Conservation (phyloP, 2,888 invertebrate species). For the Agonopterix alstromeriana region DNA sequence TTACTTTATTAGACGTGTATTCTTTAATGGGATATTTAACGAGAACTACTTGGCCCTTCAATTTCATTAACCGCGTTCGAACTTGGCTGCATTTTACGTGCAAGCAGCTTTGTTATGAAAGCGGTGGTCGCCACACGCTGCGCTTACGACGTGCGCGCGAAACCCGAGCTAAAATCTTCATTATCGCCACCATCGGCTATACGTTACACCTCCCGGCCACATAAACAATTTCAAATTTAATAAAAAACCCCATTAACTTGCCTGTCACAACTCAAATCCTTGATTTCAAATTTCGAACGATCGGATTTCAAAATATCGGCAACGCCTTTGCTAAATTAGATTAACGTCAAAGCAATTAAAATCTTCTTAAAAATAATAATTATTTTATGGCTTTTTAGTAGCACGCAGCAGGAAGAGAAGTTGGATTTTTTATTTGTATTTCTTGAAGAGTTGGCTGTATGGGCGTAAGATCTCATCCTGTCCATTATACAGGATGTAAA, state of each 20-base stretch:
- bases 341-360: constrained; percentile 7
- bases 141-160: constrained; percentile 42
- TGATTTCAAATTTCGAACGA: background rate
- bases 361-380: too few species aligned
- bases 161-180: constrained; percentile 56
- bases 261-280: constrained; percentile 18
- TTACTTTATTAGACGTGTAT: background rate
- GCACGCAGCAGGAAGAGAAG: too few species aligned
- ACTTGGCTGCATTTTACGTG: constrained; percentile 4
- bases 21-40: background rate
- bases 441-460: too few species aligned
- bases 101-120: constrained; percentile 1
- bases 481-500: too few species aligned
- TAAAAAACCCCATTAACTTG: constrained; percentile 29
- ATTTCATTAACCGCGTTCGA: background rate
- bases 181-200: constrained; percentile 48
- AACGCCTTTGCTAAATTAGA: constrained; percentile 1
- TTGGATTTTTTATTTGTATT: too few species aligned
- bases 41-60: background rate
- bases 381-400: too few species aligned
- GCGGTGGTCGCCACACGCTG: constrained; percentile 31
- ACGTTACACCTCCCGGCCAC: constrained; percentile 28
- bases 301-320: background rate
- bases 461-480: too few species aligned
- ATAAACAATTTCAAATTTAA: constrained; percentile 41